A percentile compares a stretch with the other conserved stretches of the same genome.
Evolutionary conservation across 1,140 invertebrate genomes (phyloP).

Genomic region (Paraescarpia echinospica): DNA sequence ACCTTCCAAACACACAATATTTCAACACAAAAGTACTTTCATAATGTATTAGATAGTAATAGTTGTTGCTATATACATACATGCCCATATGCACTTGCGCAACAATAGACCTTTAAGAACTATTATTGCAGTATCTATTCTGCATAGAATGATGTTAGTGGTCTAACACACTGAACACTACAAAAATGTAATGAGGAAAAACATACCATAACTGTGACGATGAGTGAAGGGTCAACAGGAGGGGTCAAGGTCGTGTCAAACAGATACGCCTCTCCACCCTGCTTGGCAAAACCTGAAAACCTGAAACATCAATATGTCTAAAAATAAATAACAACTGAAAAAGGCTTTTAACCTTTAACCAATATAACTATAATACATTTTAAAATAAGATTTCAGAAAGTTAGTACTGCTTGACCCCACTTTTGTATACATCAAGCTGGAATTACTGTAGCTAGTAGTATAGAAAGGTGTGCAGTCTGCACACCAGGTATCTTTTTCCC

Average conservation of each 20-base stretch:
- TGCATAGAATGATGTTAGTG: conserved; percentile 25
- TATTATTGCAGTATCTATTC: not conserved
- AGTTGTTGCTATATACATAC: conserved; percentile 25
- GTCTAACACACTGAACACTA: not conserved
- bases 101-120: not conserved
- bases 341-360: not conserved
- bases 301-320: conserved; percentile 54
- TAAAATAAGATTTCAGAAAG: not conserved
- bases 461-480: too few relatives aligned
- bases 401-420: too few relatives aligned
- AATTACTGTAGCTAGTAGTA: too few relatives aligned
- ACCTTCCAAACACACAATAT: too few relatives aligned
- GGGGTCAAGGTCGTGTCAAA: conserved; percentile 74
- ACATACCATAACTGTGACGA: conserved; percentile 68
- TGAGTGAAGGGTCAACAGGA: conserved; percentile 75
- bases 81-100: not conserved
- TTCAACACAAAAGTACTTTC: too few relatives aligned
- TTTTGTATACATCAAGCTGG: too few relatives aligned
- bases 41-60: too few relatives aligned
- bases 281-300: conserved; percentile 91
- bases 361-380: not conserved
- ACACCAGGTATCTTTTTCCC: too few relatives aligned
- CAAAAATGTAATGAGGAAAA: not conserved
- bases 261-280: conserved; percentile 88
- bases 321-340: conserved; percentile 26